Base-by-base conservation (phyloP, 2,113 vertebrate genomes). In the Chrysochloris asiatica region DNA sequence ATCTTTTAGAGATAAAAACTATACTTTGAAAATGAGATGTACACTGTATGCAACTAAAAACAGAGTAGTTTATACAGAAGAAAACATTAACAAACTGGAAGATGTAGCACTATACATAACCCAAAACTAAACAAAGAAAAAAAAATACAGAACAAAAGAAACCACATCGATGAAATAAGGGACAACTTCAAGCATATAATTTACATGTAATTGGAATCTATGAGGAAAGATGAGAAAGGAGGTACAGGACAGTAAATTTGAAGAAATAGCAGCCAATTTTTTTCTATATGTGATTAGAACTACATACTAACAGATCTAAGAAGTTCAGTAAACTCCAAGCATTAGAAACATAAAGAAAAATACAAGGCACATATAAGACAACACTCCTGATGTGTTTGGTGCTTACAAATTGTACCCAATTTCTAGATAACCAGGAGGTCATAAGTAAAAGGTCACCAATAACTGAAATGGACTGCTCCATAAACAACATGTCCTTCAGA, bases 61-160 rank as follows among this genome's bases (percentile, higher is more conserved):
- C 4, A 83, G 38, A 83, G 61, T 89, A 45, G 47, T 54, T 26
- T 87, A 33, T 56, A 26, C 2, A 26, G 48, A 91, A 79, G 22
- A 84, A 92, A 90, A 87, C 30, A 91, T 80, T 48, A 88, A 45
- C 65, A 50, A 89, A 87, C 22, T 54, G 84, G 47, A 94, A 89
- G 36, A 63, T 28, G n/a, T 3, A 54, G 24, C 19, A 84, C 76
- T 22, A 86, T 4, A 84, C 72, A 91, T 28, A 19, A 79, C 59
- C 36, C 14, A 77, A 89, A 82, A 30, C 19, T 36, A 90, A 92
- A 75, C 41, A 72, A 2, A 86, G 38, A 50, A 6, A 30, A 61
- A 69, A 76, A 71, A n/a, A n/a, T n/a, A n/a, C n/a, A n/a, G 33
- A 11, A 47, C 21, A 73, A 76, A 91, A 47, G 2, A 30, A 61